phyloP scores from a whole-genome alignment of 2,888 invertebrate species.

The Archaeoteleia sp. region DNA sequence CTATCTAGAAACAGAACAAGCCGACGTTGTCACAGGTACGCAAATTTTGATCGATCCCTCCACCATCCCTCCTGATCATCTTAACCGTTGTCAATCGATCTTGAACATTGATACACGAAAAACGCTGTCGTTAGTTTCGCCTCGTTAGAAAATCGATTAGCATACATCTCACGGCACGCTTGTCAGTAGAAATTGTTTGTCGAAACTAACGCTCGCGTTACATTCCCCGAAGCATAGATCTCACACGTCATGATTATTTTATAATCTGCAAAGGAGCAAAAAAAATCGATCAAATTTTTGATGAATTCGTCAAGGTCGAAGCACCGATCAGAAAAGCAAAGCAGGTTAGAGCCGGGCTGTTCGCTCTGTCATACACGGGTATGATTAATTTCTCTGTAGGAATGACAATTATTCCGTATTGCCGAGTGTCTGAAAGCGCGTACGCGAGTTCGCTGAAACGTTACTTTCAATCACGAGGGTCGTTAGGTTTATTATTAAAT shows the following conservation, averaged over 20 bases:
- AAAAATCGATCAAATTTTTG: constrained; percentile 29
- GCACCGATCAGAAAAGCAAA: no score
- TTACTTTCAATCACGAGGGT: constrained; percentile 74
- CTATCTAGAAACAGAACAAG: constrained; percentile 14
- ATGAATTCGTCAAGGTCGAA: constrained; percentile 23
- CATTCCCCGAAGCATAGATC: constrained; percentile 17
- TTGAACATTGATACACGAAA: constrained; percentile 25
- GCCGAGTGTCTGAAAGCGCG: constrained; percentile 67
- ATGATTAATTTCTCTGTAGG: constrained; percentile 41
- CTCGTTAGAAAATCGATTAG: constrained; percentile 52
- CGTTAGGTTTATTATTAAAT: constrained; percentile 73
- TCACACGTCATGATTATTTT: constrained; percentile 36
- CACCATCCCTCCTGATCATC: constrained; percentile 21
- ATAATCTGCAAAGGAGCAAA: constrained; percentile 37
- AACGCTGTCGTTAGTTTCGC: constrained; percentile 47
- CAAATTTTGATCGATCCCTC: constrained; percentile 59
- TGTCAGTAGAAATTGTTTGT: constrained; percentile 41
- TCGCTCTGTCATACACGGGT: constrained; percentile 15
- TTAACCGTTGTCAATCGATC: constrained; percentile 39
- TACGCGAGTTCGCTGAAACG: constrained; percentile 69
- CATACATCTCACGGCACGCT: constrained; percentile 40
- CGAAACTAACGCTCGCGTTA: constrained; percentile 28
- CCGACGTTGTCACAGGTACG: constrained; percentile 19
- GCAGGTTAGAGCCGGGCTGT: no score
- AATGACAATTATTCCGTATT: constrained; percentile 70